phyloP scores from a whole-genome alignment of 2,797 vertebrate genomes.

The Rhinophrynus dorsalis region DNA sequence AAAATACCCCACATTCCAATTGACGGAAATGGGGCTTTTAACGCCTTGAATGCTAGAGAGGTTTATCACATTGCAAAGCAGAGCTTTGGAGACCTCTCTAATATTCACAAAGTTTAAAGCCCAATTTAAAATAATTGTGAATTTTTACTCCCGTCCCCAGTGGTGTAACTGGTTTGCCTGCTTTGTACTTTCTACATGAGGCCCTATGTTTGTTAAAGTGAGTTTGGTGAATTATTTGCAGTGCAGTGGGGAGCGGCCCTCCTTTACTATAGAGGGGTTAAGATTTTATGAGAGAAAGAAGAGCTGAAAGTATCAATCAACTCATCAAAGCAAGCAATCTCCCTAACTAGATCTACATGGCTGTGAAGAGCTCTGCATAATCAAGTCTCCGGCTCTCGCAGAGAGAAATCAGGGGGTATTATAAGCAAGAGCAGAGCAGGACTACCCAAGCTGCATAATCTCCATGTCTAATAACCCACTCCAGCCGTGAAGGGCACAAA shows the following conservation, averaged over 20 bases:
- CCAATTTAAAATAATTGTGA: too few relatives aligned
- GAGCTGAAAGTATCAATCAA: slow-evolving; percentile 48
- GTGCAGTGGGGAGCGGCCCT: not conserved
- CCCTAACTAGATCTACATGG: slow-evolving; percentile 49
- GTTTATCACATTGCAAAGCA: too few relatives aligned
- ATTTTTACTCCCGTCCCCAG: too few relatives aligned
- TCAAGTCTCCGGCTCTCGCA: slow-evolving; percentile 37
- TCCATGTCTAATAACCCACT: slow-evolving; percentile 48
- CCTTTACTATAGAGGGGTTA: slow-evolving; percentile 29
- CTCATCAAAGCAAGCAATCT: slow-evolving; percentile 45
- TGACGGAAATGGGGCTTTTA: too few relatives aligned
- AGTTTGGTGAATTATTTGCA: too few relatives aligned
- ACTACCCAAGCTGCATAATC: slow-evolving; percentile 43
- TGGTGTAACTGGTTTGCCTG: too few relatives aligned
- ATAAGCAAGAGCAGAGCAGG: slow-evolving; percentile 38
- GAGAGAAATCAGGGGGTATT: slow-evolving; percentile 47
- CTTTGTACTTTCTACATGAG: too few relatives aligned
- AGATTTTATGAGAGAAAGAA: slow-evolving; percentile 3
- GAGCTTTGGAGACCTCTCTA: too few relatives aligned
- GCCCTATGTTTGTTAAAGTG: too few relatives aligned
- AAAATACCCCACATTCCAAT: too few relatives aligned
- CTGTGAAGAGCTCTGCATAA: slow-evolving; percentile 40
- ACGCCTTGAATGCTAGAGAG: too few relatives aligned
- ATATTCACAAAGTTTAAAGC: too few relatives aligned
- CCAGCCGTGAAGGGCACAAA: slow-evolving; percentile 43